Conservation (phyloP, 2,113 vertebrate species). For the Alaudala cheleensis region DNA sequence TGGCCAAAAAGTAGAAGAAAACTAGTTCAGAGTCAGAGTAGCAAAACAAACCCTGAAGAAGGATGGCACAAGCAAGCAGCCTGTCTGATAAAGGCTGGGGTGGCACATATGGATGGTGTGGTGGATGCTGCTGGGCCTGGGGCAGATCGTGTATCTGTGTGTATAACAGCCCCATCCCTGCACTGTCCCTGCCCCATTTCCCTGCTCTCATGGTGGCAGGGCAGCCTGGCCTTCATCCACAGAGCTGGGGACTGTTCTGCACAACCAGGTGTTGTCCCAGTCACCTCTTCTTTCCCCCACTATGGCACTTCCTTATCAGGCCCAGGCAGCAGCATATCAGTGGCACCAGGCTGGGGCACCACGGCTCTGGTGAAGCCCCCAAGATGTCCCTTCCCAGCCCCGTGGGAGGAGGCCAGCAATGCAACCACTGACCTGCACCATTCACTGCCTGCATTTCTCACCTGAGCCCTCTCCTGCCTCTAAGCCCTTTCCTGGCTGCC, state of each 20-base stretch:
- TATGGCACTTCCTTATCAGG: not conserved
- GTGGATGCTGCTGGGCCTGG: not conserved
- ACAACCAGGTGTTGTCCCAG: not conserved
- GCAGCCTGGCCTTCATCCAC: not conserved
- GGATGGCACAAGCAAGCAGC: not conserved
- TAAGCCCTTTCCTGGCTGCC: not conserved
- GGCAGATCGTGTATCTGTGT: not conserved
- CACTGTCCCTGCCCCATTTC: not conserved
- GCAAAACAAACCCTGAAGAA: not conserved
- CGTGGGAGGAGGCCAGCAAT: not conserved
- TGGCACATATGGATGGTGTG: not conserved
- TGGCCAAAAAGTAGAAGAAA: not conserved
- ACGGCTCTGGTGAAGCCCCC: not conserved
- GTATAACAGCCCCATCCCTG: too few species aligned
- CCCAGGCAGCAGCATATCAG: not conserved
- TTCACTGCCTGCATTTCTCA: not conserved
- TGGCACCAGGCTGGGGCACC: not conserved
- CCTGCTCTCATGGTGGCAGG: not conserved
- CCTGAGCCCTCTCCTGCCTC: not conserved
- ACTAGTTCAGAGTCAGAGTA: not conserved
- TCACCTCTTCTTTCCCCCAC: not conserved
- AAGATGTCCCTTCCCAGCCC: not conserved
- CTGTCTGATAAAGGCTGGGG: not conserved
- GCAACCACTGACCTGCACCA: not conserved
- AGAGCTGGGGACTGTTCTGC: not conserved